Base-by-base conservation (phyloP, 1,140 invertebrate genomes). In the Papilio glaucus region DNA sequence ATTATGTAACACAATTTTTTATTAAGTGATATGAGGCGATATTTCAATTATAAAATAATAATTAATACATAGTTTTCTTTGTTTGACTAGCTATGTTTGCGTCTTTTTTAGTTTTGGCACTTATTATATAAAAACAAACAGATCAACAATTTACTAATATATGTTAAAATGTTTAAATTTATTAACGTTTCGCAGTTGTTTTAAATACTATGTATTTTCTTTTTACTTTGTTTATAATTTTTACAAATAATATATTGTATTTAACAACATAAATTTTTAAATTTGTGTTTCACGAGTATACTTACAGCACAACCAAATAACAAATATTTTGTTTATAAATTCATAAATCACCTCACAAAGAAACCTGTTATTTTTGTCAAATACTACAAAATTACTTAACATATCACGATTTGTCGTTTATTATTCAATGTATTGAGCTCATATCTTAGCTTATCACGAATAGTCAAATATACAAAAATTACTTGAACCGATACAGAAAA, bases 41-140 rank as follows among this genome's bases (percentile, higher is more conserved):
- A 21, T 57, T 4, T 24, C 13, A 29, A 37, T 24, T 41, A n/a
- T 62, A 69, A 29, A 69, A 15, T 49, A n/a, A 39, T 21, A 38
- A 41, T 49, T n/a, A 69, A 24, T 26, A 67, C 18, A 53, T 10
- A 21, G n/a, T 49, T 37, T 69, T 18, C 41, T 49, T 45, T 69
- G 12, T 42, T 68, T 68, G 67, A 69, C 67, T 69, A 69, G 67
- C 45, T 69, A 38, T 33, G 29, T 12, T 69, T 53, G 67, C 45
- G 67, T 69, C 42, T 69, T 69, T 69, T 63, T 67, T 65, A n/a
- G 8, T 53, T 69, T 69, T 69, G 67, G 67, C 67, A 69, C 67
- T 53, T 15, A n/a, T n/a, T n/a, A 49, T 15, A 69, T 15, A 69
- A 53, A 37, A 42, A 24, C 57, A 24, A 42, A 29, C 33, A 45